Percentiles rank a stretch among this genome's conserved stretches.
Evolutionary conservation across 2,797 vertebrate genomes (phyloP).

Genomic region (Urocyon cinereoargenteus): DNA sequence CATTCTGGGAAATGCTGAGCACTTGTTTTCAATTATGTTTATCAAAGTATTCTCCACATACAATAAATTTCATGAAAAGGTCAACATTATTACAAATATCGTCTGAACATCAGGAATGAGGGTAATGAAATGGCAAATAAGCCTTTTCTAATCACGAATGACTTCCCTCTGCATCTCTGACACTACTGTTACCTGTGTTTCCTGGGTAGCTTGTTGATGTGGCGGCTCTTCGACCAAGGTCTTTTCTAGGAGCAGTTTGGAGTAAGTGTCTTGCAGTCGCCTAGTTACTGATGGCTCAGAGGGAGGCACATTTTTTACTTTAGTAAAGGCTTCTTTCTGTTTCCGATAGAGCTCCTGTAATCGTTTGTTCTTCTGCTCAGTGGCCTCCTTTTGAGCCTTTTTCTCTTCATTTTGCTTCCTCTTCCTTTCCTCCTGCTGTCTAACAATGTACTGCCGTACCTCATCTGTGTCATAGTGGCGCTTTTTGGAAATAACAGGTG

Average conservation of each 20-base stretch:
- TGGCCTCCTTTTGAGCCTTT: slow-evolving; percentile 93
- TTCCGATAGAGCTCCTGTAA: slow-evolving; percentile 96
- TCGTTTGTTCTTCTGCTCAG: slow-evolving; percentile 94
- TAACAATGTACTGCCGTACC: slow-evolving; percentile 95
- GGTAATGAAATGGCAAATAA: not conserved
- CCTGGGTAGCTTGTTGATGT: slow-evolving; percentile 84
- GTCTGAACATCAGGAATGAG: not conserved
- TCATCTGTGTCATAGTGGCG: slow-evolving; percentile 96
- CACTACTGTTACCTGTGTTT: slow-evolving; percentile 85
- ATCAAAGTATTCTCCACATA: slow-evolving; percentile 21
- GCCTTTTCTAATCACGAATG: not conserved
- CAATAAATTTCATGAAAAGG: slow-evolving; percentile 38
- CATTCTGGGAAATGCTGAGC: not conserved
- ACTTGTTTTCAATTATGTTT: slow-evolving; percentile 41
- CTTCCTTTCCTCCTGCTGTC: slow-evolving; percentile 96
- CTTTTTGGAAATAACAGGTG: slow-evolving; percentile 90
- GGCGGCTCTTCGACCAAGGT: slow-evolving; percentile 87
- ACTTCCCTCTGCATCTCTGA: slow-evolving; percentile 55
- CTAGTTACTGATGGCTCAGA: slow-evolving; percentile 88
- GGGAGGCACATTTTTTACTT: slow-evolving; percentile 81
- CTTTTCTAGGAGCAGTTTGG: slow-evolving; percentile 92
- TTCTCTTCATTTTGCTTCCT: slow-evolving; percentile 94
- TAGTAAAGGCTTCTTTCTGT: slow-evolving; percentile 91
- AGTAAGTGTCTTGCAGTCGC: slow-evolving; percentile 94
- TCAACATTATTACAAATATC: slow-evolving; percentile 9